phyloP scores from a whole-genome alignment of 2,797 vertebrate genomes.

The Otolemur crassicaudatus region DNA sequence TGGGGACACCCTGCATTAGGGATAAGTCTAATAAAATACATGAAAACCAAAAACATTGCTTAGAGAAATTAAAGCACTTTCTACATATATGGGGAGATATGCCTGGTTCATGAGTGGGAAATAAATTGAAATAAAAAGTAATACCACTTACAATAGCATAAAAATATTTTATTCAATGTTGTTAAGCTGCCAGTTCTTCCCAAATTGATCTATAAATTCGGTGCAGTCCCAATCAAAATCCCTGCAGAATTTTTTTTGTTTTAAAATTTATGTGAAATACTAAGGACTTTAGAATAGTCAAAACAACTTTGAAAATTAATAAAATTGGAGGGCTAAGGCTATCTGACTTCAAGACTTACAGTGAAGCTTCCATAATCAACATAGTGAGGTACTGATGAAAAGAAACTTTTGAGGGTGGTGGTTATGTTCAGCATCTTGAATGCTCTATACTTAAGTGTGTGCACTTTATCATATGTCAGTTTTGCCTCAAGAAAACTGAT shows the following conservation, averaged over 20 bases:
- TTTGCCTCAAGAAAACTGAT: neutral
- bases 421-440: neutral
- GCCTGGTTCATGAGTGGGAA: neutral
- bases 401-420: neutral
- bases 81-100: neutral
- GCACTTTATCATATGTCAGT: neutral
- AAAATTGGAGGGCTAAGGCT: neutral
- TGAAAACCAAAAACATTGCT: neutral
- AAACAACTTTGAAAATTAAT: neutral
- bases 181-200: neutral
- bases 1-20: neutral
- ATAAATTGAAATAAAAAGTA: no score
- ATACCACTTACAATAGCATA: no score
- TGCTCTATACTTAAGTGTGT: neutral
- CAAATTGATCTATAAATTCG: neutral
- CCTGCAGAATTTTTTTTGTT: neutral
- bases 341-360: neutral
- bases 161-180: neutral
- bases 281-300: neutral
- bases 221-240: neutral
- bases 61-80: neutral
- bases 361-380: neutral
- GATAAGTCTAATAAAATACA: neutral
- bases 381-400: neutral
- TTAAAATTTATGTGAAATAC: neutral